phyloP scores from a whole-genome alignment of 2,797 vertebrate genomes.

The Loriculus beryllinus region DNA sequence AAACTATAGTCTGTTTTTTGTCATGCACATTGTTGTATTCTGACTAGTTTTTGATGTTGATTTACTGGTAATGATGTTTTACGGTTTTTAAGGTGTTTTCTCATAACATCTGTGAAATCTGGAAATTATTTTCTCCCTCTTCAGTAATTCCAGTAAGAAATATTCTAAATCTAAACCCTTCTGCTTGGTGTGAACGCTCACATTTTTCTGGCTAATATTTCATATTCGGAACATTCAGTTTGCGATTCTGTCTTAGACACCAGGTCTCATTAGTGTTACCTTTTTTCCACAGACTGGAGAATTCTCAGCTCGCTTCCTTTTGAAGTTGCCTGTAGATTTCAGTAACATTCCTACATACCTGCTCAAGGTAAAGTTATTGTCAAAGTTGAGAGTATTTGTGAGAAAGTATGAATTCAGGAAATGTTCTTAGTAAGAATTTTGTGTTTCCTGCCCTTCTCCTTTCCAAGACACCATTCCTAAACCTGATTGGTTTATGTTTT shows the following conservation, averaged over 20 bases:
- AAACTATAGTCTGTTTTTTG: neutral
- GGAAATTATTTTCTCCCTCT: neutral
- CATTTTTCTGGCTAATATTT: neutral
- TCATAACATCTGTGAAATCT: neutral
- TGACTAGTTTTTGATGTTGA: neutral
- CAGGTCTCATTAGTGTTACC: constrained; percentile 19
- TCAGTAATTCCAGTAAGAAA: neutral
- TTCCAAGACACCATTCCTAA: neutral
- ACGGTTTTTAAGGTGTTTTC: neutral
- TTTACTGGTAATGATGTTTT: neutral
- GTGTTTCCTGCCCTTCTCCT: neutral
- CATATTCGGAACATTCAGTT: neutral
- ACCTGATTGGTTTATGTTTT: neutral
- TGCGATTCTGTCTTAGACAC: constrained; percentile 10
- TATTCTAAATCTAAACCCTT: neutral
- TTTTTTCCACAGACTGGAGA: constrained; percentile 81
- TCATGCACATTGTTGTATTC: neutral
- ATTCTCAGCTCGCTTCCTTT: constrained; percentile 95
- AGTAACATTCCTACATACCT: constrained; percentile 98
- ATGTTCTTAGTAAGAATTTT: neutral
- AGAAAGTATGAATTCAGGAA: neutral
- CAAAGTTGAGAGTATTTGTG: neutral
- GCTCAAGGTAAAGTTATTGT: constrained; percentile 87
- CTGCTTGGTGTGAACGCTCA: neutral
- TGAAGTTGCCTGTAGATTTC: constrained; percentile 96